Base-by-base conservation (phyloP, 2,888 invertebrate genomes). In the Aplocera efformata region DNA sequence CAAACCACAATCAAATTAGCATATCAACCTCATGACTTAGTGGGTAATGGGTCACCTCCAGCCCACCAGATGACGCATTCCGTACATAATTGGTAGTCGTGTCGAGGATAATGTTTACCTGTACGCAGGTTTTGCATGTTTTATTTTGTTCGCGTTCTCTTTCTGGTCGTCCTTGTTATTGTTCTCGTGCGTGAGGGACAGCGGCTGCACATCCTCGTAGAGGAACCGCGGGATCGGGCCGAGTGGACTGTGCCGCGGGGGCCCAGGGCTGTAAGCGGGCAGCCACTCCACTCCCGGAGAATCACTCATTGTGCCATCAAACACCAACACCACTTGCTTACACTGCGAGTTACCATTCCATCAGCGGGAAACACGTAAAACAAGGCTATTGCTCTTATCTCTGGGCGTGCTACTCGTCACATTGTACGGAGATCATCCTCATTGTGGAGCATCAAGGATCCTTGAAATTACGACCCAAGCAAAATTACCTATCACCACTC, bases 51-150 rank as follows among this genome's bases (percentile, higher is more conserved):
- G 67, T 67, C 71, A 70, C 60, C 53, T 56, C 45, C 47, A 53
- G 54, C 50, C 51, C 39, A 48, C 48, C 44, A 36, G 27, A 28
- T 50, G 52, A 52, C 44, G 48, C 48, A 55, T 39, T 24, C 26
- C 26, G 22, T 10, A 34, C 45, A 42, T 49, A 48, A 42, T 39
- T 45, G 39, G 53, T 54, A 59, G 50, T 40, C 22, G 39, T 28
- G 32, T 32, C 37, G 30, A 58, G 58, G 60, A 61, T 69, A 66
- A 71, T 43, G 31, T 42, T 58, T 83, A 90, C 90, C 90, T 90
- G 76, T 90, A 90, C 5, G 90, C 89, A 50, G 90, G 90, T 63
- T 90, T 90, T 3, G 89, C 88, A 59, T 90, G 89, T 65, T 89
- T 88, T 53, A 82, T 84, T 72, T 83, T 84, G 58, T 82, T 86